Conservation (phyloP, 2,113 vertebrate species). For the Amblyornis subalaris region DNA sequence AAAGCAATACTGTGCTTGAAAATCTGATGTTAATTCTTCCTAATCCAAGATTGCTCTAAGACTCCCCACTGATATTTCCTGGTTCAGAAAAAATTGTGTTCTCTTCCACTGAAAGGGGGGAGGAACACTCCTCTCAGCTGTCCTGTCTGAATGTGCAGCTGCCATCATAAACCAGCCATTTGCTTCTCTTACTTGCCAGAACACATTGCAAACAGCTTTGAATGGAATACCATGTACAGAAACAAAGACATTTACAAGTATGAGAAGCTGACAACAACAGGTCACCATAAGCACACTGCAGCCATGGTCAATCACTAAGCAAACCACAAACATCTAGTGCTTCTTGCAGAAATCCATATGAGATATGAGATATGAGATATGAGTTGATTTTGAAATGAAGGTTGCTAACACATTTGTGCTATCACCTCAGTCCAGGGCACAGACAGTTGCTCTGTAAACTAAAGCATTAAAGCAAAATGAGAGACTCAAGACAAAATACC, state of each 20-base stretch:
- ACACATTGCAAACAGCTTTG: neutral
- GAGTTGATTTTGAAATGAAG: neutral
- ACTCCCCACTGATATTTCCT: neutral
- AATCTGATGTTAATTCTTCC: neutral
- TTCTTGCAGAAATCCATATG: neutral
- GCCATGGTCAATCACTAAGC: neutral
- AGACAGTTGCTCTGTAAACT: neutral
- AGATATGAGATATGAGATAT: rapidly evolving
- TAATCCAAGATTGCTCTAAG: neutral
- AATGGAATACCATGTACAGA: neutral
- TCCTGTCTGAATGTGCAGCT: neutral
- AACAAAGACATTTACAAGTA: neutral
- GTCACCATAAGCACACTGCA: neutral
- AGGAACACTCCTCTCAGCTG: neutral
- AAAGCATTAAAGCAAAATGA: neutral
- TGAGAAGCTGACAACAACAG: neutral
- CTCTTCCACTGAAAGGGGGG: neutral
- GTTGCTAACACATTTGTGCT: neutral
- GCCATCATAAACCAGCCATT: neutral
- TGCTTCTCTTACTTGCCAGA: neutral
- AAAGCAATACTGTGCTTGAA: neutral
- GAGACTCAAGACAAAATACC: neutral
- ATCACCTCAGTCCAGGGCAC: neutral
- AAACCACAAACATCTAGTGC: neutral
- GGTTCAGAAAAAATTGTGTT: neutral